A percentile compares a stretch with the other conserved stretches of the same genome.
Evolutionary conservation across 2,888 invertebrate species (phyloP).

Genomic region (Capitulum mitella): DNA sequence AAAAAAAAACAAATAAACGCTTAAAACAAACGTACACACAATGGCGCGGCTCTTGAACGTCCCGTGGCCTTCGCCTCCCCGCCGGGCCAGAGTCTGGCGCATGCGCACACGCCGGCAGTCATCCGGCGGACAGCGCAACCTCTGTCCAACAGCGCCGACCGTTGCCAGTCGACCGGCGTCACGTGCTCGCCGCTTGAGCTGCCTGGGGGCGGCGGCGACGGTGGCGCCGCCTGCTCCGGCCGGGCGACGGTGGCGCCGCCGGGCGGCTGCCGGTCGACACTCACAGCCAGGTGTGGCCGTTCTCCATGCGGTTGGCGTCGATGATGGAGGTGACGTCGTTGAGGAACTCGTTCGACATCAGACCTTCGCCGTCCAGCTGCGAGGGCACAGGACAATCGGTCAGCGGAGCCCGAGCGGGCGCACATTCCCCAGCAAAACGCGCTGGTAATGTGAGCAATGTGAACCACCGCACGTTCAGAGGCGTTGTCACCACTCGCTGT

Average conservation of each 20-base stretch:
- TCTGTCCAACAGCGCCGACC: neutral
- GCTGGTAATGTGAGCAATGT: no score
- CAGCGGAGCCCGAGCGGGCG: no score
- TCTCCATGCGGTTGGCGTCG: constrained; percentile 77
- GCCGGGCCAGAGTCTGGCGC: no score
- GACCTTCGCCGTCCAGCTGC: constrained; percentile 24
- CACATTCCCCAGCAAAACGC: no score
- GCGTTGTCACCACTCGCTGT: no score
- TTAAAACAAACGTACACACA: neutral
- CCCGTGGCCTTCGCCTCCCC: no score
- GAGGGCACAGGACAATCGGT: no score
- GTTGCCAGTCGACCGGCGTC: neutral
- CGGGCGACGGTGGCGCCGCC: neutral
- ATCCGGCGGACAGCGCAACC: no score
- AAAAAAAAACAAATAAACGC: neutral
- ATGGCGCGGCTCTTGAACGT: neutral
- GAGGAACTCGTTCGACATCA: constrained; percentile 68
- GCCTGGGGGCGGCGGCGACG: neutral
- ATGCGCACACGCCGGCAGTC: neutral
- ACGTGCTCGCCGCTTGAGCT: neutral
- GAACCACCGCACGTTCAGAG: no score
- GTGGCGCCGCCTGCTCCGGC: neutral
- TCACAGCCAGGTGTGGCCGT: constrained; percentile 77
- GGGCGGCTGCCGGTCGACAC: neutral
- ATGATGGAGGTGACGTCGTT: constrained; percentile 82